Percentiles rank a stretch among this genome's conserved stretches.
Conservation (phyloP, 2,797 vertebrate species). For the Scomberomorus guttatus region DNA sequence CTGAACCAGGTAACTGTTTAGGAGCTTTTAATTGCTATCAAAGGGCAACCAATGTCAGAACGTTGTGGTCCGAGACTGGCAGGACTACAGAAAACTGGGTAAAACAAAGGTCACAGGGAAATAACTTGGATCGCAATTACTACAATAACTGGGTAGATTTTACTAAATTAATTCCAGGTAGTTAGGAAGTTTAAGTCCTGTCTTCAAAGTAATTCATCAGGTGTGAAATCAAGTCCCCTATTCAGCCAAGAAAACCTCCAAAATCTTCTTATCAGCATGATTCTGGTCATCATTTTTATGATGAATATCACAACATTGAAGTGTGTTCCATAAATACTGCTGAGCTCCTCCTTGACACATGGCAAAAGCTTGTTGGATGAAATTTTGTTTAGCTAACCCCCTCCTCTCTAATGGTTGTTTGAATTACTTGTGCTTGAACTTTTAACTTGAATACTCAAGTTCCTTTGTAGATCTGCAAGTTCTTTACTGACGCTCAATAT, state of each 20-base stretch:
- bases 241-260: background rate
- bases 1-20: slow-evolving; percentile 29
- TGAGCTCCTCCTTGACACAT: slow-evolving; percentile 16
- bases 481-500: background rate
- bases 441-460: slow-evolving; percentile 8
- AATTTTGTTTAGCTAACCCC: background rate
- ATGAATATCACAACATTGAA: slow-evolving; percentile 7
- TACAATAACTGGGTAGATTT: background rate
- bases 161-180: background rate
- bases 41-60: slow-evolving; percentile 24
- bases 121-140: background rate
- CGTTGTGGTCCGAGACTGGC: background rate
- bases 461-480: background rate
- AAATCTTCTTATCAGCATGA: slow-evolving; percentile 1
- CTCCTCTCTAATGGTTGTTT: slow-evolving; percentile 20
- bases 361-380: slow-evolving; percentile 31
- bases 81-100: background rate
- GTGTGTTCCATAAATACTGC: background rate
- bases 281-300: slow-evolving; percentile 1
- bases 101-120: slow-evolving; percentile 18
- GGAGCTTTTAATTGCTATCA: slow-evolving; percentile 12
- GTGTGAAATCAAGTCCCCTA: background rate
- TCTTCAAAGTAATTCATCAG: background rate
- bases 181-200: background rate
- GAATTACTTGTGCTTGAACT: slow-evolving; percentile 21